These are phyloP conservation scores for Catalaphyllia jardinei DNA, from an alignment of 64 coral and sea anemone genomes.

Conservation along the genomic window DNA sequence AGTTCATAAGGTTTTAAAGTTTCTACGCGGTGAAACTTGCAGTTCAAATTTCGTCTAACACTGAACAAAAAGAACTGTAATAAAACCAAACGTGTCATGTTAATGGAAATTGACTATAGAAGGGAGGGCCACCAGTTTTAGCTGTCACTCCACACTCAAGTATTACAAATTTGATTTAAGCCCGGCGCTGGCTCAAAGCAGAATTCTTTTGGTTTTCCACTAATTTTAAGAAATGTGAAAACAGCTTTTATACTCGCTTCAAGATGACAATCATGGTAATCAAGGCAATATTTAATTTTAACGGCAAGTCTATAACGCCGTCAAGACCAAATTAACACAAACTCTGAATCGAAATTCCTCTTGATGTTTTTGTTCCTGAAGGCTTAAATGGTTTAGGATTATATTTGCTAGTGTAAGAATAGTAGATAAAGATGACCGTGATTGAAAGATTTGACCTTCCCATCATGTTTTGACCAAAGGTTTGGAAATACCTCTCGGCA, in stretches of 20 bases:
- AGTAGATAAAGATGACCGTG: too few species aligned
- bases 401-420: constrained; percentile 12
- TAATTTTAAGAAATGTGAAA: background rate
- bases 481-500: background rate
- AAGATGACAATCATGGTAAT: background rate
- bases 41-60: background rate
- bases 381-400: background rate
- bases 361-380: background rate
- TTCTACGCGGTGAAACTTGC: background rate
- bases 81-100: constrained; percentile 1
- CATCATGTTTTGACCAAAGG: background rate
- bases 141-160: background rate
- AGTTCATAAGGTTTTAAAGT: background rate
- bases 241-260: background rate
- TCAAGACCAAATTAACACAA: constrained; percentile 7
- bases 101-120: background rate
- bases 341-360: background rate
- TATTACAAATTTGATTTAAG: background rate
- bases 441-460: background rate
- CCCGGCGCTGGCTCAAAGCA: background rate
- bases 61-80: background rate
- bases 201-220: background rate
- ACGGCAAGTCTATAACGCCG: background rate
- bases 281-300: background rate
- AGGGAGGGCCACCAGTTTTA: background rate